A percentile compares a stretch with the other conserved stretches of the same genome.
These are phyloP conservation scores for Urocyon cinereoargenteus DNA, from an alignment of 2,797 vertebrate species.

Conservation along the genomic window DNA sequence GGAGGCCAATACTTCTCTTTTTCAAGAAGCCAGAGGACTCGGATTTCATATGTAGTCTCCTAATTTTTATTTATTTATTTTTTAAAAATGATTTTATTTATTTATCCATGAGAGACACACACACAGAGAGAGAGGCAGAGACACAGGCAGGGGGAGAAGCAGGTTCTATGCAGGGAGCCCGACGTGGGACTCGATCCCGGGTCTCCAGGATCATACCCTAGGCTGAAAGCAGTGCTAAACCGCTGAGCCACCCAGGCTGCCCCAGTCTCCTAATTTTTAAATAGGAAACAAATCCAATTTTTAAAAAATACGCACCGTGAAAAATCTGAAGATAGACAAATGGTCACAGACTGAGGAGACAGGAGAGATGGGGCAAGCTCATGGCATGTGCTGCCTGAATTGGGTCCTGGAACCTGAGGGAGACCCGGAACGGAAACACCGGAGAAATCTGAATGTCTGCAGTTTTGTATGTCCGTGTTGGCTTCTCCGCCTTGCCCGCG, in stretches of 20 bases:
- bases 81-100: too few relatives aligned
- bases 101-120: too few relatives aligned
- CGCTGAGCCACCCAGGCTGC: too few relatives aligned
- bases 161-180: too few relatives aligned
- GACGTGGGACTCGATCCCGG: too few relatives aligned
- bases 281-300: neutral
- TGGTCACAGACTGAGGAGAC: neutral
- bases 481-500: fast-evolving
- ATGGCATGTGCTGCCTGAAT: fast-evolving
- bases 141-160: too few relatives aligned
- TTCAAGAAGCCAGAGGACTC: neutral
- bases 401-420: neutral
- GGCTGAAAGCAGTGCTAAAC: too few relatives aligned
- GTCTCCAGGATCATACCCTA: too few relatives aligned
- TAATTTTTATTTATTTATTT: neutral
- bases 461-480: fast-evolving
- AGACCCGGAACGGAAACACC: fast-evolving
- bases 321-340: neutral
- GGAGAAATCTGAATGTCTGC: neutral
- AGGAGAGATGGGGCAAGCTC: neutral
- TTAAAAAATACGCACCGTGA: neutral
- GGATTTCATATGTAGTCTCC: neutral
- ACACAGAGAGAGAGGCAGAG: too few relatives aligned
- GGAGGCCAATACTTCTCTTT: neutral
- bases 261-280: neutral